These are phyloP conservation scores for Salpingus planirostris DNA, from an alignment of 2,888 invertebrate species.

Conservation along the genomic window DNA sequence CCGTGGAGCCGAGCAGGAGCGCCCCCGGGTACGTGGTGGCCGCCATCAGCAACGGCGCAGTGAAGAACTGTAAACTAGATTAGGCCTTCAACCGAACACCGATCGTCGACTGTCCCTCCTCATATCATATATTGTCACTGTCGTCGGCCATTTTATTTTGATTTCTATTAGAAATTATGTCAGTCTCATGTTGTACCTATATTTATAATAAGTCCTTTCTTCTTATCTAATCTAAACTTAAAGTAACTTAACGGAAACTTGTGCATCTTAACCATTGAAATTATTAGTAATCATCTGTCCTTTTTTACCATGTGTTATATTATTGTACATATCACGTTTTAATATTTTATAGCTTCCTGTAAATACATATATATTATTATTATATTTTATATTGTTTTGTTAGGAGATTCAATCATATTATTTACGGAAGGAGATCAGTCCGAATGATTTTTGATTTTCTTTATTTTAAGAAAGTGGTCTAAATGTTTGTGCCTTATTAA, in stretches of 20 bases:
- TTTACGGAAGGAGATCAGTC: slow-evolving; percentile 5
- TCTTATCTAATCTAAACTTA: slow-evolving; percentile 7
- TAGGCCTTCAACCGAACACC: slow-evolving; percentile 3
- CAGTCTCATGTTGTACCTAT: too few relatives aligned
- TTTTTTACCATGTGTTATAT: slow-evolving; percentile 9
- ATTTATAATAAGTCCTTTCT: slow-evolving; percentile 4
- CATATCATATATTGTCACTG: too few relatives aligned
- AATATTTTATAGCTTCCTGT: slow-evolving; percentile 6
- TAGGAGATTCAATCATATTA: slow-evolving; percentile 1
- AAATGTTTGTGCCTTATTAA: slow-evolving; percentile 21
- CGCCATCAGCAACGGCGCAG: too few relatives aligned
- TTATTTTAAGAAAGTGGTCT: slow-evolving; percentile 5
- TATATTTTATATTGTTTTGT: slow-evolving; percentile 9
- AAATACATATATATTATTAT: slow-evolving; percentile 9
- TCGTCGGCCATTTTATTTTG: too few relatives aligned
- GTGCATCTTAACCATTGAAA: slow-evolving; percentile 2
- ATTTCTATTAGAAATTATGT: too few relatives aligned
- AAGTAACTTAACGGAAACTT: slow-evolving; percentile 4
- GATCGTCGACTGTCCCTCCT: too few relatives aligned
- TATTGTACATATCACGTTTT: slow-evolving; percentile 11
- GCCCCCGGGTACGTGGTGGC: slow-evolving; percentile 11
- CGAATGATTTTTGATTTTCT: slow-evolving; percentile 5
- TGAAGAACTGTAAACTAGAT: slow-evolving; percentile 12
- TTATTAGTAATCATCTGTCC: slow-evolving; percentile 5
- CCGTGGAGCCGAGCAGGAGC: slow-evolving; percentile 7